A percentile compares a stretch with the other conserved stretches of the same genome.
Evolutionary conservation across 1,140 invertebrate genomes (phyloP).

Genomic region (Harpegnathos saltator): DNA sequence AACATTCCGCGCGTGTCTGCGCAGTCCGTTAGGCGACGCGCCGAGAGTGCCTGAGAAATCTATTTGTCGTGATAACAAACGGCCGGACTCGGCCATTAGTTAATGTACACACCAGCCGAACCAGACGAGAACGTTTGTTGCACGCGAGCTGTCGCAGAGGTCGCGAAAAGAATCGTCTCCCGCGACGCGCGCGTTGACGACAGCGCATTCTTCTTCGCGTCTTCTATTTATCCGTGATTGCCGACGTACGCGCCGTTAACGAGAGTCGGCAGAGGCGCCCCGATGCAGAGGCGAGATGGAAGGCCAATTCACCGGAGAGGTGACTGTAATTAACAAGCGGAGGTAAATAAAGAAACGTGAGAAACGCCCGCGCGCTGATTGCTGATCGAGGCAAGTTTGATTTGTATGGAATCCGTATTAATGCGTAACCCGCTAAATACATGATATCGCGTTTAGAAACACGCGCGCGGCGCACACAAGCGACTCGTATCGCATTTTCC

Average conservation of each 20-base stretch:
- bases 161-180: neutral
- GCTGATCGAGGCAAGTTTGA: neutral
- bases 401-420: constrained; percentile 12
- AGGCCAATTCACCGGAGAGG: constrained; percentile 8
- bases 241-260: constrained; percentile 17
- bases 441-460: neutral
- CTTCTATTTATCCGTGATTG: constrained; percentile 31
- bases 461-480: neutral
- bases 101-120: constrained; percentile 53
- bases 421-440: constrained; percentile 7
- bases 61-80: constrained; percentile 71
- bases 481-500: neutral
- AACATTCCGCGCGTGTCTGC: constrained; percentile 61
- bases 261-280: neutral
- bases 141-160: neutral
- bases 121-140: constrained; percentile 30
- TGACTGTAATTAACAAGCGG: constrained; percentile 19
- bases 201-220: constrained; percentile 30
- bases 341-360: neutral
- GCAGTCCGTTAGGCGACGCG: constrained; percentile 47
- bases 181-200: neutral
- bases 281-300: neutral
- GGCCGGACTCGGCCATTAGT: constrained; percentile 64
- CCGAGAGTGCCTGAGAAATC: constrained; percentile 47
- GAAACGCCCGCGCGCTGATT: neutral